phyloP scores from a whole-genome alignment of 2,113 vertebrate genomes.

The Thymallus thymallus region DNA sequence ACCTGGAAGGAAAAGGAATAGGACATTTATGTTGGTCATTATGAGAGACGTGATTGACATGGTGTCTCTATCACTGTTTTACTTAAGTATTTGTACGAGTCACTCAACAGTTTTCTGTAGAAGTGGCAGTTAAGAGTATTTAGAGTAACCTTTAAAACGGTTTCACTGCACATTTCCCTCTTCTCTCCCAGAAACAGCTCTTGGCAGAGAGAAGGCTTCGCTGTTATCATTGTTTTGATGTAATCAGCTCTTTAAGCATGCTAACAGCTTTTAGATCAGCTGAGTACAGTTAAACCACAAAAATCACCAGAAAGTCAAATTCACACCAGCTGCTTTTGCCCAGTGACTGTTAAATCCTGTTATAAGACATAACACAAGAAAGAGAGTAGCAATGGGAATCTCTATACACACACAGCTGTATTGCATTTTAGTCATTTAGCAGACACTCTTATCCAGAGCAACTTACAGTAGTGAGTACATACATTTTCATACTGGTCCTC shows the following conservation, averaged over 20 bases:
- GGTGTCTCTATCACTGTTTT: background rate
- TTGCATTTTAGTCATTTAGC: too few species aligned
- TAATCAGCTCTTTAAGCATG: slow-evolving; percentile 60
- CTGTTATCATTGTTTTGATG: slow-evolving; percentile 54
- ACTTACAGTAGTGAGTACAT: too few species aligned
- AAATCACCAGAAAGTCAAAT: slow-evolving; percentile 39
- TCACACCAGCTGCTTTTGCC: slow-evolving; percentile 23
- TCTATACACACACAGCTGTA: slow-evolving; percentile 49
- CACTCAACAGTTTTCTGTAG: slow-evolving; percentile 24
- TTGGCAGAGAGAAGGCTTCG: slow-evolving; percentile 40
- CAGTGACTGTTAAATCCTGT: slow-evolving; percentile 49
- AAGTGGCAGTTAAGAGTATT: slow-evolving; percentile 37
- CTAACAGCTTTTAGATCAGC: slow-evolving; percentile 43
- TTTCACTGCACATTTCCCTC: slow-evolving; percentile 28
- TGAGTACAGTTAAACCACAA: slow-evolving; percentile 49
- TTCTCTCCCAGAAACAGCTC: slow-evolving; percentile 48
- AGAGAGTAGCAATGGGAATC: slow-evolving; percentile 42
- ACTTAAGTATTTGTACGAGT: slow-evolving; percentile 21
- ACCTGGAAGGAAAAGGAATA: background rate
- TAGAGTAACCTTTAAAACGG: slow-evolving; percentile 30
- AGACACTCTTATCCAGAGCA: too few species aligned
- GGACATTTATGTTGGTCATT: background rate
- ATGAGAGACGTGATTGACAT: background rate
- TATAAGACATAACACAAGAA: slow-evolving; percentile 32
- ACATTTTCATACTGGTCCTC: too few species aligned